Evolutionary conservation across 2,888 invertebrate genomes (phyloP).

Genomic region (Drosophila mayaguana): DNA sequence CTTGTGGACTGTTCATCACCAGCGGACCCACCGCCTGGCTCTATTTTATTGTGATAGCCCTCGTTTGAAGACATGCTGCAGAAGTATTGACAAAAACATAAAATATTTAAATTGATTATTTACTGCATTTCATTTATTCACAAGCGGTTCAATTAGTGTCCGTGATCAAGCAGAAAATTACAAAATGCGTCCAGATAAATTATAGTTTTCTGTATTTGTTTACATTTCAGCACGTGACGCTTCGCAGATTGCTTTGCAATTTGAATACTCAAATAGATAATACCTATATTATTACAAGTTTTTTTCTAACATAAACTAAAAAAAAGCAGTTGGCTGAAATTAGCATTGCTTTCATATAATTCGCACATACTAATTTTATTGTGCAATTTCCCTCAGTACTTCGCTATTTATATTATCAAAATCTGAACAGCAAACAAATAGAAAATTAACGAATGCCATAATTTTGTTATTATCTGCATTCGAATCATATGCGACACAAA

Average conservation of each 20-base stretch:
- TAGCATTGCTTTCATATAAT: conserved; percentile 6
- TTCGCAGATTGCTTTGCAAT: conserved; percentile 1
- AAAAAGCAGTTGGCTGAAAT: background rate
- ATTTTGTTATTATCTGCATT: conserved; percentile 33
- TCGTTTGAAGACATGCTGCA: conserved; percentile 81
- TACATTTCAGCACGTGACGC: conserved; percentile 22
- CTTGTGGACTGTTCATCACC: conserved; percentile 59
- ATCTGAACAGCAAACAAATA: conserved; percentile 28
- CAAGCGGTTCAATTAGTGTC: background rate
- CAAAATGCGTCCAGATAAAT: background rate
- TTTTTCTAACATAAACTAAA: conserved; percentile 4
- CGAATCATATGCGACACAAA: conserved; percentile 1
- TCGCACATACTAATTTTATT: conserved; percentile 46
- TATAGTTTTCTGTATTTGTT: conserved; percentile 1
- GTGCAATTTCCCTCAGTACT: conserved; percentile 15
- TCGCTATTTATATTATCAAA: conserved; percentile 45
- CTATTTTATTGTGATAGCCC: conserved; percentile 74
- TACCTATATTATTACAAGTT: background rate
- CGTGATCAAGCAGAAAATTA: conserved; percentile 1
- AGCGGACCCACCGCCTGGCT: conserved; percentile 49
- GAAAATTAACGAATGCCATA: conserved; percentile 21
- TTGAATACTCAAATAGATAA: conserved; percentile 1
- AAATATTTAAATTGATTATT: background rate
- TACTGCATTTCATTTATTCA: background rate
- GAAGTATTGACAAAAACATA: background rate